Conservation (phyloP, 2,797 vertebrate species). For the Bradypodion ventrale region DNA sequence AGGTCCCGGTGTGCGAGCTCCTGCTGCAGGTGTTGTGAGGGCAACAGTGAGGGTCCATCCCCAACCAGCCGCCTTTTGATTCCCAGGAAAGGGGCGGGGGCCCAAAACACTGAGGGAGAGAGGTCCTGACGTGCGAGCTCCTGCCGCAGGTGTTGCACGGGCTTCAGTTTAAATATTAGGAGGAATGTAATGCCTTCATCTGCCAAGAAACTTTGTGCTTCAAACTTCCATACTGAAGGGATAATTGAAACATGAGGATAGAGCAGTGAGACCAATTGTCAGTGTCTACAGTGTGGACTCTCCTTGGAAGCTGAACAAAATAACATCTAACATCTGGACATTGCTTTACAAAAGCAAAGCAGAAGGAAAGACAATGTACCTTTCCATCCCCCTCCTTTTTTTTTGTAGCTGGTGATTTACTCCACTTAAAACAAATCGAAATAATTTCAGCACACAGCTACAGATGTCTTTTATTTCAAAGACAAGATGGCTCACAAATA, state of each 20-base stretch:
- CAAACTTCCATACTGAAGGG: accelerated
- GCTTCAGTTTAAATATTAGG: background rate
- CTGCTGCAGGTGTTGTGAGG: too few relatives aligned
- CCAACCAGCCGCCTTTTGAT: too few relatives aligned
- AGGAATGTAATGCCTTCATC: conserved; percentile 11
- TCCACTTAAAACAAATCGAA: too few relatives aligned
- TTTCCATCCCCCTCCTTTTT: background rate
- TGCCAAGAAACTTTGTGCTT: background rate
- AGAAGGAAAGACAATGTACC: background rate
- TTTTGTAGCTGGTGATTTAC: background rate
- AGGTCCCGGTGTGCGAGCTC: too few relatives aligned
- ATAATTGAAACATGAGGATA: background rate
- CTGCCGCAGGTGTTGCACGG: too few relatives aligned
- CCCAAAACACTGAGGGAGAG: too few relatives aligned
- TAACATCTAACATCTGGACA: accelerated
- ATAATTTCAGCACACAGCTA: too few relatives aligned
- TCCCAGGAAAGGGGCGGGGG: too few relatives aligned
- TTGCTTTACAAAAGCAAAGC: background rate
- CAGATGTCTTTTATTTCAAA: too few relatives aligned
- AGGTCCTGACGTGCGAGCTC: too few relatives aligned
- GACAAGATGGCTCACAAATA: too few relatives aligned
- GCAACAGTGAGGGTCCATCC: too few relatives aligned
- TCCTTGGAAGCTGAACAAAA: accelerated
- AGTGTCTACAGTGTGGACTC: background rate
- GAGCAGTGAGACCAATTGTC: background rate